Evolutionary conservation across 2,113 vertebrate genomes (phyloP).

Genomic region (Eudyptes chrysolophus): DNA sequence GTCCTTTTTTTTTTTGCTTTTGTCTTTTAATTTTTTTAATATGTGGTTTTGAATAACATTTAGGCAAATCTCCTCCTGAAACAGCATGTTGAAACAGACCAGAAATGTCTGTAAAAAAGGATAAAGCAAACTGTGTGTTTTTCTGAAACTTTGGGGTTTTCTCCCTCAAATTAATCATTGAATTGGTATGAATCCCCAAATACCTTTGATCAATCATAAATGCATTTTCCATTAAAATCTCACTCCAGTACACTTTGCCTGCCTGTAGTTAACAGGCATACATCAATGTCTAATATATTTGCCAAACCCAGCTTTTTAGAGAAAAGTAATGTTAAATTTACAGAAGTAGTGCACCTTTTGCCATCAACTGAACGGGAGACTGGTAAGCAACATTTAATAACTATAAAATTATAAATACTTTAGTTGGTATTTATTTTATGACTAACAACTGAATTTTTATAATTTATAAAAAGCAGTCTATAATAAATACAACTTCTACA

Average conservation of each 20-base stretch:
- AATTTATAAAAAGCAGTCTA: not conserved
- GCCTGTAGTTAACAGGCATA: not conserved
- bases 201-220: not conserved
- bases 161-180: not conserved
- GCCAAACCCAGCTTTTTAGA: not conserved
- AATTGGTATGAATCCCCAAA: not conserved
- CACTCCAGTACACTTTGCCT: not conserved
- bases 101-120: not conserved
- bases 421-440: not conserved
- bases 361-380: not conserved
- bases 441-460: not conserved
- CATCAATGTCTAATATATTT: not conserved
- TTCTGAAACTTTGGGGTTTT: not conserved
- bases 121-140: not conserved
- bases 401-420: not conserved
- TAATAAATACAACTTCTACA: not conserved
- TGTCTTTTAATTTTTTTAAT: not conserved
- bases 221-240: not conserved
- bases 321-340: not conserved
- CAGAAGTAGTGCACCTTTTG: not conserved
- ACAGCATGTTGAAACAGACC: not conserved
- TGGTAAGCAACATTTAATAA: not conserved
- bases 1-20: not conserved
- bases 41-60: not conserved
- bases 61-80: not conserved